Conservation (phyloP, 2,113 vertebrate species). For the Oreotrochilus melanogaster region DNA sequence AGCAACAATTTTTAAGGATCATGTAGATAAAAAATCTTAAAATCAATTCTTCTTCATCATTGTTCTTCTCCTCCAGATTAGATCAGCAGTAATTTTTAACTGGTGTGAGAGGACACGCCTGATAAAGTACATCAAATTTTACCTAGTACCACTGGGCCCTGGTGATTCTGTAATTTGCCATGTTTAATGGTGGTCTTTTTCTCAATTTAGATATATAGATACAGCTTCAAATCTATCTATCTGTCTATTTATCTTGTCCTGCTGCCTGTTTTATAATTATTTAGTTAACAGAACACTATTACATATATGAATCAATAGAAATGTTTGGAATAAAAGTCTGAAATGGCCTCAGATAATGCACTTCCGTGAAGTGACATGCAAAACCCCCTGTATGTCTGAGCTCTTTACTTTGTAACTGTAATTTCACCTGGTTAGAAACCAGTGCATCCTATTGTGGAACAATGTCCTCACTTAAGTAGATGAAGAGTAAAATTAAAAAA, state of each 20-base stretch:
- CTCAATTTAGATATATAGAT: background rate
- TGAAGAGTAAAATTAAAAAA: background rate
- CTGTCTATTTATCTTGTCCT: background rate
- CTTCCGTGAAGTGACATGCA: background rate
- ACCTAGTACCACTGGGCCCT: background rate
- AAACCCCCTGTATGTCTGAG: background rate
- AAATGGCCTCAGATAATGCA: background rate
- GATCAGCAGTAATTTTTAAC: background rate
- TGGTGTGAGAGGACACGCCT: background rate
- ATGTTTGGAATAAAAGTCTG: background rate
- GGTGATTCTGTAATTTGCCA: background rate
- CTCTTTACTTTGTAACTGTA: background rate
- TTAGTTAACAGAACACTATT: background rate
- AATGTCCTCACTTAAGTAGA: background rate
- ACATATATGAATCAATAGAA: background rate
- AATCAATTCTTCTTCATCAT: background rate
- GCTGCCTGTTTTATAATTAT: background rate
- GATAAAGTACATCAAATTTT: background rate
- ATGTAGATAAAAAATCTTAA: background rate
- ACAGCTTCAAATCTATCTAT: background rate
- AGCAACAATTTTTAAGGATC: background rate
- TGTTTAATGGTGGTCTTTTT: background rate
- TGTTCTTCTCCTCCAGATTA: background rate
- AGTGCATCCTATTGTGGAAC: background rate
- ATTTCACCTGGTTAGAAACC: background rate